phyloP scores from a whole-genome alignment of 2,797 vertebrate genomes.

The Lycodopsis pacificus region DNA sequence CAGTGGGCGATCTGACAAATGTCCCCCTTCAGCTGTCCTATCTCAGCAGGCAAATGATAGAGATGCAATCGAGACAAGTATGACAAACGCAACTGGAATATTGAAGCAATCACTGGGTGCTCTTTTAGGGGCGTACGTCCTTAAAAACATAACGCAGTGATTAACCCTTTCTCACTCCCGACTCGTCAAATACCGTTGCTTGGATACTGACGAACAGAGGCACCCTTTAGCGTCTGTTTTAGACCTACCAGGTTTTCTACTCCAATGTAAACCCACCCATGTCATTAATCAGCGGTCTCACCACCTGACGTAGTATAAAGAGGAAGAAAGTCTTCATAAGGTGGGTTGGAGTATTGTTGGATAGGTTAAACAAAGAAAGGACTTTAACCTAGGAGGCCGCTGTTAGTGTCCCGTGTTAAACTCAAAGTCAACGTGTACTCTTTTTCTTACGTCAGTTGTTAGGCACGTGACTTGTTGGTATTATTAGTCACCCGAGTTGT shows the following conservation, averaged over 20 bases:
- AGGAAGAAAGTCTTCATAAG: background rate
- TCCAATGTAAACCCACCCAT: background rate
- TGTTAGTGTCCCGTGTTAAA: background rate
- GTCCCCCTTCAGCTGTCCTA: slow-evolving; percentile 19
- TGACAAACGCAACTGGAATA: slow-evolving; percentile 8
- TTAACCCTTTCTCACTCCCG: background rate
- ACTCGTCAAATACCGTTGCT: background rate
- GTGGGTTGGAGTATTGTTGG: background rate
- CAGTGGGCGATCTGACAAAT: slow-evolving; percentile 33
- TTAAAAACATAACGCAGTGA: background rate
- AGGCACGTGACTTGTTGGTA: background rate
- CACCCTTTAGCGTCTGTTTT: background rate
- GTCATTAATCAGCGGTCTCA: background rate
- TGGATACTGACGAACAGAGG: background rate
- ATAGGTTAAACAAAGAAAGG: background rate
- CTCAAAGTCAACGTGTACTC: background rate
- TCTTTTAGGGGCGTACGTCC: background rate
- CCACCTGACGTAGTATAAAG: background rate
- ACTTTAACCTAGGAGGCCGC: background rate
- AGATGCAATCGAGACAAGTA: slow-evolving; percentile 9
- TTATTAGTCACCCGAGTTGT: no score
- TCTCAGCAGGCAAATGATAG: slow-evolving; percentile 24
- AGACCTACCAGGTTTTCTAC: background rate
- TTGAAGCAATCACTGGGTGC: background rate
- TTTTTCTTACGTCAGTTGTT: background rate